Evolutionary conservation across 2,888 invertebrate species (phyloP).

Genomic region (Pyralis farinalis): DNA sequence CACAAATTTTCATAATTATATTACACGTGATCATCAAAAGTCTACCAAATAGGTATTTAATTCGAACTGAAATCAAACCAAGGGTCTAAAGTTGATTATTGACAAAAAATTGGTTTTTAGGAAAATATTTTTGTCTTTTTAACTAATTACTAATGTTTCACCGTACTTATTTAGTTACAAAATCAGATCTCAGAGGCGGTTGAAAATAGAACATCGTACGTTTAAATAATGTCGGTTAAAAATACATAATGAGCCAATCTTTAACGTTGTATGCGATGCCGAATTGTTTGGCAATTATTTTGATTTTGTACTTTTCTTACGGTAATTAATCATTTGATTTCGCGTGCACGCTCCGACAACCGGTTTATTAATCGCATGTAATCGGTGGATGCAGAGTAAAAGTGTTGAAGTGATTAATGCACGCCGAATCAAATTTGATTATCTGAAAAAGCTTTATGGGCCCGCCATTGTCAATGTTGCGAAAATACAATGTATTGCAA

Average conservation of each 20-base stretch:
- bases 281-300: constrained; percentile 52
- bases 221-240: too few species aligned
- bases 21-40: too few species aligned
- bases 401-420: constrained; percentile 75
- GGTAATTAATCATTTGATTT: constrained; percentile 65
- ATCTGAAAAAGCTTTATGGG: constrained; percentile 49
- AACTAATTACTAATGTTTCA: too few species aligned
- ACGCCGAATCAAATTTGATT: constrained; percentile 64
- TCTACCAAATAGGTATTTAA: too few species aligned
- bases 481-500: constrained; percentile 13
- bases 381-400: constrained; percentile 53
- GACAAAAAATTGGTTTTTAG: too few species aligned
- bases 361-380: constrained; percentile 55
- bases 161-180: too few species aligned
- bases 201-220: too few species aligned
- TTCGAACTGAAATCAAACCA: too few species aligned
- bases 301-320: constrained; percentile 43
- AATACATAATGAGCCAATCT: constrained; percentile 27
- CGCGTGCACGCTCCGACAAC: constrained; percentile 36
- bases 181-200: too few species aligned
- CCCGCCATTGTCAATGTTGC: constrained; percentile 19
- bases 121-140: too few species aligned
- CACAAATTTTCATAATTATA: too few species aligned
- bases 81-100: too few species aligned
- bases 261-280: constrained; percentile 36